Evolutionary conservation across 2,888 invertebrate species (phyloP).

Genomic region (Torymus auratus): DNA sequence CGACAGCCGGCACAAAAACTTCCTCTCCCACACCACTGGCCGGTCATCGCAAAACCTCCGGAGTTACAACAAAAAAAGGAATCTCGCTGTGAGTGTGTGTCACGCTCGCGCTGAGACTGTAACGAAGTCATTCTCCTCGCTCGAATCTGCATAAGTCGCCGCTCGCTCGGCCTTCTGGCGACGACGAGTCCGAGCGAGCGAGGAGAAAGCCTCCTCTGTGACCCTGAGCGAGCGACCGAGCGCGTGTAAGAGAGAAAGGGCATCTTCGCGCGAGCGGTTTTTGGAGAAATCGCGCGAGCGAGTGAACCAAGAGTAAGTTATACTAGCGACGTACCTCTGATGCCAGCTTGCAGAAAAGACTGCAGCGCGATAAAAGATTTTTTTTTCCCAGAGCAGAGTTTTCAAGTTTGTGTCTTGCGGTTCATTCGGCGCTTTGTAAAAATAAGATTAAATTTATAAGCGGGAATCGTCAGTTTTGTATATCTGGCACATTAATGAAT

Average conservation of each 20-base stretch:
- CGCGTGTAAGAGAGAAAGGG: background rate
- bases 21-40: too few species aligned
- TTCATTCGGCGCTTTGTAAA: too few species aligned
- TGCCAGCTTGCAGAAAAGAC: too few species aligned
- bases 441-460: too few species aligned
- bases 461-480: too few species aligned
- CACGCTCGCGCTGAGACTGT: constrained; percentile 42
- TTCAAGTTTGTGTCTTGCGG: too few species aligned
- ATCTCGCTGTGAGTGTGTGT: background rate
- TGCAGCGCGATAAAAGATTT: too few species aligned
- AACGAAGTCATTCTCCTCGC: constrained; percentile 53
- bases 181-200: constrained; percentile 5
- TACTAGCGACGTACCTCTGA: too few species aligned
- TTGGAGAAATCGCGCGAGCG: constrained; percentile 41
- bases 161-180: constrained; percentile 47
- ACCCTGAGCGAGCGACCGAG: constrained; percentile 41
- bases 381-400: too few species aligned
- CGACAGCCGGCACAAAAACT: too few species aligned
- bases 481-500: too few species aligned
- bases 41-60: too few species aligned
- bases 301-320: background rate
- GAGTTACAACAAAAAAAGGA: background rate
- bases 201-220: constrained; percentile 53
- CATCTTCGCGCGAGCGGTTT: constrained; percentile 38
- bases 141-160: constrained; percentile 52